Evolutionary conservation across 2,113 vertebrate genomes (phyloP), one percentile per base, ranked within the genome.

Genomic region (Salvelinus alpinus): DNA sequence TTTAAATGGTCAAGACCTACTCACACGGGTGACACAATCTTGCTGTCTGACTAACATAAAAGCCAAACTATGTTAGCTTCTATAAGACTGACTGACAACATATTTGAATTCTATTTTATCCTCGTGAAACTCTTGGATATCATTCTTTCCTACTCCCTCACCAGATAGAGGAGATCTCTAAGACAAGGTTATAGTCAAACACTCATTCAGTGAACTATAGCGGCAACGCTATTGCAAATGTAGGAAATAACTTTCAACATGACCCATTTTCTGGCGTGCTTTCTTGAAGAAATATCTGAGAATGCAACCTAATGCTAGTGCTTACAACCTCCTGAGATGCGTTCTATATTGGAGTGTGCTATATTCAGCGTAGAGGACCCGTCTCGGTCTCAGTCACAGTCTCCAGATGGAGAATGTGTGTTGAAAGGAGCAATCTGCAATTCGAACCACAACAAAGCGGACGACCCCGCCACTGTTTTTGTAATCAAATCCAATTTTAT

Each of bases 231-330:
- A 62, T 67, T 84, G 75, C 76, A 78, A 78, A 79, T 67, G 78
- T 74, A 74, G 68, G 73, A 77, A 70, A 47, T 67, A 72, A 57
- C 75, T 69, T 70, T 65, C 79, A 80, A 77, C 78, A 11, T 90
- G 87, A 88, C 88, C 89, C 84, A 87, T 71, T 89, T 91, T 64
- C 84, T 70, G 13, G 27, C 51, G 82, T 77, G 72, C 73, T 80
- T 78, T 80, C 54, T 77, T 71, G 66, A 84, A 70, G 73, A 81
- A 85, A 81, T 67, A 80, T 86, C 69, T 83, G 75, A 79, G 76
- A 80, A 74, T 74, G 68, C 64, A 72, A 54, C 24, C 59, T 65
- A 62, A 77, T 71, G 57, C 71, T 71, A 64, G 77, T 74, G 57
- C 69, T 73, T 73, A 59, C 66, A 34, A 27, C 48, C 57, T 74